phyloP scores from a whole-genome alignment of 1,140 invertebrate genomes.

The Bicyclus anynana region DNA sequence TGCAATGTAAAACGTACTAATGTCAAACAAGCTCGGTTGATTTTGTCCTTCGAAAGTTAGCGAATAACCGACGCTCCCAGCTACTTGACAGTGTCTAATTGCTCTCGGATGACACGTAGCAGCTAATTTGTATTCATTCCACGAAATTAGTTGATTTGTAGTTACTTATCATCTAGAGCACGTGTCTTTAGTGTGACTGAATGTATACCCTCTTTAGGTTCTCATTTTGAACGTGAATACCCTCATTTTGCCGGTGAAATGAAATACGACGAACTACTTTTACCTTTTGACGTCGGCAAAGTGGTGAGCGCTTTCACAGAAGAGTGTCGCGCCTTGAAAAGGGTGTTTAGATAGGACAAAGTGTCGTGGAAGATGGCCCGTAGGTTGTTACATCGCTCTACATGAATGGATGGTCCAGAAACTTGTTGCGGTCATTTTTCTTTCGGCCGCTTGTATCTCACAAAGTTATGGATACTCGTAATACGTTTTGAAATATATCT shows the following conservation, averaged over 20 bases:
- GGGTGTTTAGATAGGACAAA: conserved; percentile 12
- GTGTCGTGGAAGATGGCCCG: conserved; percentile 7
- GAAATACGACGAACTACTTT: conserved; percentile 49
- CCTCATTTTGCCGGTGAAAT: conserved; percentile 45
- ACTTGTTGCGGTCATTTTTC: background rate
- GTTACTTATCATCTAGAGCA: background rate
- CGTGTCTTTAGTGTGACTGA: background rate
- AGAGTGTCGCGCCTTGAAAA: conserved; percentile 6
- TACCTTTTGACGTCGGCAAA: conserved; percentile 40
- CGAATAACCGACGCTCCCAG: no score
- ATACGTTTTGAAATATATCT: no score
- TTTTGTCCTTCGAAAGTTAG: no score
- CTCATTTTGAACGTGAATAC: conserved; percentile 61
- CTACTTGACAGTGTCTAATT: no score
- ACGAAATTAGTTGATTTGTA: no score
- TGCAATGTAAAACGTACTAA: no score
- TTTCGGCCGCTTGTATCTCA: background rate
- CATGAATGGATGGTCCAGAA: conserved; percentile 3
- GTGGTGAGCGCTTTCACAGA: conserved; percentile 14
- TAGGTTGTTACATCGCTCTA: background rate
- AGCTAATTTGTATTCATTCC: no score
- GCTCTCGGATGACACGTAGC: no score
- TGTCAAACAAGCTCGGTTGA: no score
- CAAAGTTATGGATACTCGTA: background rate
- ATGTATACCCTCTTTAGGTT: conserved; percentile 15